Evolutionary conservation across 2,797 vertebrate species (phyloP).

Genomic region (Microctenopoma stevenorrisi): DNA sequence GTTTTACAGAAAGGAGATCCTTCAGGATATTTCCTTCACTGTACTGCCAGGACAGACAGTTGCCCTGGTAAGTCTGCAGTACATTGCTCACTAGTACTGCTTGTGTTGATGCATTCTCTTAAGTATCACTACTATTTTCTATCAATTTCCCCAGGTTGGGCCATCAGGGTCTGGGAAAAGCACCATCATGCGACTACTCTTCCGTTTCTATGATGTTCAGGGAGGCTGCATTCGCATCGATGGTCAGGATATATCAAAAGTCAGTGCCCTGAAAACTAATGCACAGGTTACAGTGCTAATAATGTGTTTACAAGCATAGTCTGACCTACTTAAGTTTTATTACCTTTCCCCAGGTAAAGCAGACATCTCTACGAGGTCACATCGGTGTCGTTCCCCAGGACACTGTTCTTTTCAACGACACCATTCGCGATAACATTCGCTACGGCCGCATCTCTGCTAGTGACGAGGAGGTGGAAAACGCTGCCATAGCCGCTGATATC

Average conservation of each 20-base stretch:
- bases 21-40: conserved; percentile 92
- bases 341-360: conserved; percentile 86
- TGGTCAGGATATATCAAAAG: conserved; percentile 93
- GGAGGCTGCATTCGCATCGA: conserved; percentile 92
- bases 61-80: conserved; percentile 87
- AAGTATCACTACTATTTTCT: not conserved
- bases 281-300: not conserved
- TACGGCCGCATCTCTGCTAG: conserved; percentile 89
- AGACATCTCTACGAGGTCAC: conserved; percentile 89
- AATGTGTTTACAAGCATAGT: not conserved
- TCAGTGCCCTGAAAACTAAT: conserved; percentile 49
- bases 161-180: conserved; percentile 95
- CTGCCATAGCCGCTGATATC: conserved; percentile 91
- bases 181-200: conserved; percentile 93
- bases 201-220: conserved; percentile 93
- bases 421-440: conserved; percentile 92
- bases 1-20: conserved; percentile 87
- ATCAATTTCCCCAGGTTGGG: conserved; percentile 85
- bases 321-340: not conserved
- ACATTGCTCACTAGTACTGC: not conserved
- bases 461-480: conserved; percentile 91
- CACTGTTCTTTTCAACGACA: conserved; percentile 96
- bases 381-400: conserved; percentile 98
- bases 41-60: conserved; percentile 93
- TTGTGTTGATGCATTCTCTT: not conserved